Evolutionary conservation across 2,113 vertebrate species (phyloP).

Genomic region (Dipodomys ordii): DNA sequence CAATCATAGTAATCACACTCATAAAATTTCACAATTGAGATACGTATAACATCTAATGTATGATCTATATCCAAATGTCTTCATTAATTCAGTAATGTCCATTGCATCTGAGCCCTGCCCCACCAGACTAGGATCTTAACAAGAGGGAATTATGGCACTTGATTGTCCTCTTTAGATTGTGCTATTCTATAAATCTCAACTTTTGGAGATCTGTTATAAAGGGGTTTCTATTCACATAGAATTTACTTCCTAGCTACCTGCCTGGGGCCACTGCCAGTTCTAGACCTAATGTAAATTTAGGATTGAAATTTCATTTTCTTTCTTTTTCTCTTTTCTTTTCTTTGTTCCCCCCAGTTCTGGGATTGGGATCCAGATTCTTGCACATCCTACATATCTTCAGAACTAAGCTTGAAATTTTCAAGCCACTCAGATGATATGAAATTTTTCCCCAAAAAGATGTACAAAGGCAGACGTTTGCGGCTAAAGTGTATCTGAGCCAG

Average conservation of each 20-base stretch:
- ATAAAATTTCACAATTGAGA: background rate
- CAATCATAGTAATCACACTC: background rate
- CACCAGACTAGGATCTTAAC: background rate
- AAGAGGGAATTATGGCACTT: background rate
- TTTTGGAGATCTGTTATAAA: background rate
- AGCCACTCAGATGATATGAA: constrained; percentile 8
- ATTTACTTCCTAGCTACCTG: background rate
- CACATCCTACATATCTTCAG: background rate
- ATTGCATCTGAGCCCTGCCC: background rate
- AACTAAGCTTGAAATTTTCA: background rate
- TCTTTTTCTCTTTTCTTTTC: too few species aligned
- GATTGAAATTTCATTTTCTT: background rate
- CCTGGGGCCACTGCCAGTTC: background rate
- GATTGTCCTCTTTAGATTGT: background rate
- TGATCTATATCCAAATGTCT: background rate
- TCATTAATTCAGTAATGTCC: background rate
- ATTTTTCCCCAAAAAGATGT: constrained; percentile 5
- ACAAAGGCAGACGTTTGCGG: background rate
- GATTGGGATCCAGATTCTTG: background rate
- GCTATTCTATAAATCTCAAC: background rate
- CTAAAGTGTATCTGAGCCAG: background rate
- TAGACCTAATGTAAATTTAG: constrained; percentile 10
- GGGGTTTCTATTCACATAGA: constrained; percentile 22
- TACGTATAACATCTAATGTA: background rate
- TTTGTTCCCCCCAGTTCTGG: background rate